Conservation (phyloP, 2,797 vertebrate species). For the Sebastes melanostomus region DNA sequence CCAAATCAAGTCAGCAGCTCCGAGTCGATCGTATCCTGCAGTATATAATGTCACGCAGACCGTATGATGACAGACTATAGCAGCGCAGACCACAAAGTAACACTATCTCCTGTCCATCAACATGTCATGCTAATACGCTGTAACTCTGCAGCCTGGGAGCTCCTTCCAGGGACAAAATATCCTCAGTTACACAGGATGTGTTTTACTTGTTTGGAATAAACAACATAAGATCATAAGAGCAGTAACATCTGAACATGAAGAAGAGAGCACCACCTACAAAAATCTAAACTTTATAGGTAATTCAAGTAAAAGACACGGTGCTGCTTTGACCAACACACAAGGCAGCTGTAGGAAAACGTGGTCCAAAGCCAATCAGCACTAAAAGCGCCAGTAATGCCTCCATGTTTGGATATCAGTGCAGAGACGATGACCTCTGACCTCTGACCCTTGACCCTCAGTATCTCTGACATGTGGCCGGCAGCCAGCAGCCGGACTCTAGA, state of each 20-base stretch:
- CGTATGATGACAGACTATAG: slow-evolving; percentile 52
- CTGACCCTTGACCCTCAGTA: neutral
- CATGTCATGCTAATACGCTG: slow-evolving; percentile 19
- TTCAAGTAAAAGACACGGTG: neutral
- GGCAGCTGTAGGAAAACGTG: slow-evolving; percentile 1
- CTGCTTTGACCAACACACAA: neutral
- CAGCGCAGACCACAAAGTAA: slow-evolving; percentile 40
- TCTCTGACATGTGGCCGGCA: neutral
- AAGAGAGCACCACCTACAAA: neutral
- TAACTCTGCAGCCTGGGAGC: neutral
- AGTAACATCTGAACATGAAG: too few relatives aligned
- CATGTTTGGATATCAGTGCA: slow-evolving; percentile 5
- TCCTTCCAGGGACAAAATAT: too few relatives aligned
- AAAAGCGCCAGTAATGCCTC: neutral
- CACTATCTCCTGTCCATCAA: slow-evolving; percentile 45
- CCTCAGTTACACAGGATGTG: neutral
- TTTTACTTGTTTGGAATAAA: neutral
- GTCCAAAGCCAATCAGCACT: neutral
- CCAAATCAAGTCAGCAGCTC: slow-evolving; percentile 57
- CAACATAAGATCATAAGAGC: too few relatives aligned
- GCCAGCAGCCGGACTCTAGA: neutral
- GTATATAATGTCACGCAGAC: slow-evolving; percentile 45
- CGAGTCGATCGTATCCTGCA: slow-evolving; percentile 18
- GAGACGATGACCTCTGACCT: neutral
- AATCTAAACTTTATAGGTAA: neutral